A percentile compares a stretch with the other conserved stretches of the same genome.
Evolutionary conservation across 2,113 vertebrate species (phyloP).

Genomic region (Sapajus apella): DNA sequence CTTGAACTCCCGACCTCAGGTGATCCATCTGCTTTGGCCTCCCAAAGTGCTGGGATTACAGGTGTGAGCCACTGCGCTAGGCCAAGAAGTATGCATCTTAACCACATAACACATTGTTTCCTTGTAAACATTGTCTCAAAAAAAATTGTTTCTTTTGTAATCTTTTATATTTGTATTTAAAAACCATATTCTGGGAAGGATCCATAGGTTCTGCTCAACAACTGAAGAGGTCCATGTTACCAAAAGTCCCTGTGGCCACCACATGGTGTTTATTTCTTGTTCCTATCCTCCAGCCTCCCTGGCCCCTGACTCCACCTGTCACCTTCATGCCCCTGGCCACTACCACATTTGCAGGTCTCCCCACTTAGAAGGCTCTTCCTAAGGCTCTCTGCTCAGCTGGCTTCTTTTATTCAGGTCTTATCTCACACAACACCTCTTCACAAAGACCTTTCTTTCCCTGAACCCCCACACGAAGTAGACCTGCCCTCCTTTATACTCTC

Average conservation of each 20-base stretch:
- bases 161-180: not conserved
- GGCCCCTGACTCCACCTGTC: not conserved
- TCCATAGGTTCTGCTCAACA: not conserved
- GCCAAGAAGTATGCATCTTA: not conserved
- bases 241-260: not conserved
- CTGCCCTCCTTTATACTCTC: not conserved
- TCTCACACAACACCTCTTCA: not conserved
- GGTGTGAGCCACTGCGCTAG: too few relatives aligned
- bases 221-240: not conserved
- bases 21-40: too few relatives aligned
- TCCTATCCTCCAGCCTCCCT: not conserved
- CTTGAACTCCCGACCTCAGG: too few relatives aligned
- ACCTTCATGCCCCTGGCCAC: not conserved
- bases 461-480: not conserved
- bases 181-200: not conserved
- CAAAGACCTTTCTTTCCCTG: not conserved
- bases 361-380: not conserved
- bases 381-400: not conserved
- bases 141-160: not conserved
- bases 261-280: fast-evolving
- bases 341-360: fast-evolving
- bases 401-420: not conserved
- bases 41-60: too few relatives aligned
- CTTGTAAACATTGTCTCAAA: not conserved
- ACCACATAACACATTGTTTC: not conserved